These are phyloP conservation scores for Pseudorhiza aurosa DNA, from an alignment of 30 jellyfish, hydroid and myxozoan species.

Conservation along the genomic window DNA sequence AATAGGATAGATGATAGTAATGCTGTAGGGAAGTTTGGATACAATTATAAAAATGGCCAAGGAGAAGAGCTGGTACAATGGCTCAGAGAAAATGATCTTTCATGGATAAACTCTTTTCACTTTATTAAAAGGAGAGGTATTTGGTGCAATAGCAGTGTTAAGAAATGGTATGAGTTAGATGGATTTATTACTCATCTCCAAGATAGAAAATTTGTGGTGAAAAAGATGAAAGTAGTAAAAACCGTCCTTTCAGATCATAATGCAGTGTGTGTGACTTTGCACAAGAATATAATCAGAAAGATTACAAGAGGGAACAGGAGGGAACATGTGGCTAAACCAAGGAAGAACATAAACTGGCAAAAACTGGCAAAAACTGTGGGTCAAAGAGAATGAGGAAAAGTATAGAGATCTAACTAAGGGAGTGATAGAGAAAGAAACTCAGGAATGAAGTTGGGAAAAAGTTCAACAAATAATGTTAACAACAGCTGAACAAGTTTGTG, in stretches of 20 bases:
- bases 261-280: neutral
- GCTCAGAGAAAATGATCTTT: neutral
- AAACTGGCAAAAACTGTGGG: neutral
- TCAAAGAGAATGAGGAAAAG: neutral
- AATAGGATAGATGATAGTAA: neutral
- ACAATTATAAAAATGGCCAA: neutral
- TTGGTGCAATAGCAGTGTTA: neutral
- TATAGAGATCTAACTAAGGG: neutral
- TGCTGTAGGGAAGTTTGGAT: neutral
- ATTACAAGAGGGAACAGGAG: no score
- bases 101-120: neutral
- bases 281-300: neutral
- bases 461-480: neutral
- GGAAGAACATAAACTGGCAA: neutral
- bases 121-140: neutral
- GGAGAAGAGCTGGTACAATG: neutral
- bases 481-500: slow-evolving; percentile 4
- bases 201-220: neutral
- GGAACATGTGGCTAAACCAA: no score
- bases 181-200: neutral
- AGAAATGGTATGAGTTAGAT: neutral
- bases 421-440: neutral
- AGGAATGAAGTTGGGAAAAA: neutral
- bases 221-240: neutral
- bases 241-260: neutral